Conservation (phyloP, 2,113 vertebrate genomes). For the Aldabrachelys gigantea region DNA sequence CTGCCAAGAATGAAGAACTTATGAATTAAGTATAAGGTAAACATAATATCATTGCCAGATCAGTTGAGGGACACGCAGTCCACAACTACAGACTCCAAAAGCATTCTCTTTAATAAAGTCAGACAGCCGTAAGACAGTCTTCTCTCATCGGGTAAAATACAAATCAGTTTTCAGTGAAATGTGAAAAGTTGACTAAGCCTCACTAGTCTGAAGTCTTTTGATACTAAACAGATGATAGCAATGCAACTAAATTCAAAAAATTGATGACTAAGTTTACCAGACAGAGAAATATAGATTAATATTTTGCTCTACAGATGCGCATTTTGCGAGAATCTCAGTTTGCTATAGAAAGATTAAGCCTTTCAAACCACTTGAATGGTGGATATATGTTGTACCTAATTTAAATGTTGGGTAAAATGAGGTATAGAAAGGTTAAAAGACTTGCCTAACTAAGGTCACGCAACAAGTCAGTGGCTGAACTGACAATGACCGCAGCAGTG, state of each 20-base stretch:
- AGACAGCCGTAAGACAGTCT: background rate
- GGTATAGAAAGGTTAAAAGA: background rate
- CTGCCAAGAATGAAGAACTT: conserved; percentile 16
- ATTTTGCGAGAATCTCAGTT: background rate
- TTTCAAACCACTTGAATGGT: background rate
- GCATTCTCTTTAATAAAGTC: background rate
- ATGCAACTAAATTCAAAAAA: background rate
- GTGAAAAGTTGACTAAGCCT: background rate
- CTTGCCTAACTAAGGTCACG: background rate
- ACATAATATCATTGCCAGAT: background rate
- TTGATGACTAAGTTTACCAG: background rate
- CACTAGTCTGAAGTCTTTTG: background rate
- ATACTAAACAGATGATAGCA: background rate
- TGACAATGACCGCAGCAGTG: background rate
- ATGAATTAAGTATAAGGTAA: background rate
- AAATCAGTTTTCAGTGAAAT: background rate
- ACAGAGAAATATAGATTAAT: background rate
- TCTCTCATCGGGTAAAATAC: background rate
- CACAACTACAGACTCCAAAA: background rate
- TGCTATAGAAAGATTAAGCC: background rate
- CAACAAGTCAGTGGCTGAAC: background rate
- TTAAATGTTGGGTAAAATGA: background rate
- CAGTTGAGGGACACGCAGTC: background rate
- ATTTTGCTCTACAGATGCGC: background rate
- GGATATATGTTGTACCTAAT: background rate